Percentiles rank a stretch among this genome's conserved stretches.
Conservation (phyloP, 1,140 invertebrate genomes). For the Dendroctonus valens region DNA sequence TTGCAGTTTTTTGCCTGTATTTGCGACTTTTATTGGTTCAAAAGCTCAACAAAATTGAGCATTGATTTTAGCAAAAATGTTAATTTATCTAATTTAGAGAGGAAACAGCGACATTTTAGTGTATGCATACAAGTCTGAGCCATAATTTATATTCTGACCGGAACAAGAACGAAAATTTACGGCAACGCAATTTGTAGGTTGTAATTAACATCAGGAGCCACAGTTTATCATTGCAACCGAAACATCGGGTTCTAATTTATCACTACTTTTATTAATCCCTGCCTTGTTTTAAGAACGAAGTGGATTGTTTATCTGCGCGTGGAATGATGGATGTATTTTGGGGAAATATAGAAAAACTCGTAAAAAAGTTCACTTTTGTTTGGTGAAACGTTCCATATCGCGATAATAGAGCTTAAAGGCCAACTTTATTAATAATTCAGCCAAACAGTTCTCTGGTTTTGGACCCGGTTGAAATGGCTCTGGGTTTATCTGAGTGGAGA, state of each 20-base stretch:
- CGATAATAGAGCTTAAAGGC: neutral
- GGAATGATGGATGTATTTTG: too few relatives aligned
- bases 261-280: constrained; percentile 32
- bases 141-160: constrained; percentile 33
- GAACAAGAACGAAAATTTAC: constrained; percentile 38
- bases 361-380: too few relatives aligned
- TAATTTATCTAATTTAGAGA: too few relatives aligned
- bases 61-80: too few relatives aligned
- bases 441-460: too few relatives aligned
- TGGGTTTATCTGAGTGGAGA: constrained; percentile 23
- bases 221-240: constrained; percentile 37
- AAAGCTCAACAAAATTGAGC: too few relatives aligned
- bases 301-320: neutral
- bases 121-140: constrained; percentile 17
- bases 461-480: neutral
- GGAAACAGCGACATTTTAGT: too few relatives aligned
- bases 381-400: neutral
- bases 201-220: constrained; percentile 39
- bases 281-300: constrained; percentile 1
- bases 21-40: too few relatives aligned
- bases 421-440: too few relatives aligned
- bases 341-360: too few relatives aligned
- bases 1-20: neutral
- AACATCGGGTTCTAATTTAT: constrained; percentile 34
- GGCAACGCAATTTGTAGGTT: constrained; percentile 38